Evolutionary conservation across 2,888 invertebrate species (phyloP).

Genomic region (Hanleya hanleyi): DNA sequence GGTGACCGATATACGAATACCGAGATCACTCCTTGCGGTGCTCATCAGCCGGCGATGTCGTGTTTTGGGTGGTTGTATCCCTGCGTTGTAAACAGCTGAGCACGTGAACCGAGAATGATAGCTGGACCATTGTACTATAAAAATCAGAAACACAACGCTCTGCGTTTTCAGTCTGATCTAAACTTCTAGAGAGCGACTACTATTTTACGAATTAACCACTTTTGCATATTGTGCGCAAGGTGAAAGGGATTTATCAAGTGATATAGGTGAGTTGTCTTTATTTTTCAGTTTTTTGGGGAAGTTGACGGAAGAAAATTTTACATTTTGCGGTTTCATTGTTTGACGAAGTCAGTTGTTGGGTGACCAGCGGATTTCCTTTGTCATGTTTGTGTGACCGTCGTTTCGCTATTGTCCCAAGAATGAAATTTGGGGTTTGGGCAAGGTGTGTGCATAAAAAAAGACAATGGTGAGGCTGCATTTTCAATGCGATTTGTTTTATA

Average conservation of each 20-base stretch:
- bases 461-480: too few relatives aligned
- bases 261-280: background rate
- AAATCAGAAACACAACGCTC: background rate
- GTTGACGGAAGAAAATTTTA: background rate
- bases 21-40: background rate
- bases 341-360: too few relatives aligned
- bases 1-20: background rate
- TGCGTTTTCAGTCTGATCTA: background rate
- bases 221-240: too few relatives aligned
- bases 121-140: background rate
- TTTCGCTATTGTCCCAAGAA: too few relatives aligned
- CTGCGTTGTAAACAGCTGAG: background rate
- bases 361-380: too few relatives aligned
- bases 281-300: background rate
- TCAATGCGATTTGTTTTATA: too few relatives aligned
- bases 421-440: too few relatives aligned
- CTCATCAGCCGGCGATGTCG: background rate
- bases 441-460: too few relatives aligned
- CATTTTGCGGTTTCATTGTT: background rate
- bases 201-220: background rate
- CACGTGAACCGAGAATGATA: constrained; percentile 2
- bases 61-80: background rate
- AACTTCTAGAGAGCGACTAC: background rate
- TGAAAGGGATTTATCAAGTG: background rate
- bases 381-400: too few relatives aligned